phyloP scores from a whole-genome alignment of 2,888 invertebrate species.

The Labia minor region DNA sequence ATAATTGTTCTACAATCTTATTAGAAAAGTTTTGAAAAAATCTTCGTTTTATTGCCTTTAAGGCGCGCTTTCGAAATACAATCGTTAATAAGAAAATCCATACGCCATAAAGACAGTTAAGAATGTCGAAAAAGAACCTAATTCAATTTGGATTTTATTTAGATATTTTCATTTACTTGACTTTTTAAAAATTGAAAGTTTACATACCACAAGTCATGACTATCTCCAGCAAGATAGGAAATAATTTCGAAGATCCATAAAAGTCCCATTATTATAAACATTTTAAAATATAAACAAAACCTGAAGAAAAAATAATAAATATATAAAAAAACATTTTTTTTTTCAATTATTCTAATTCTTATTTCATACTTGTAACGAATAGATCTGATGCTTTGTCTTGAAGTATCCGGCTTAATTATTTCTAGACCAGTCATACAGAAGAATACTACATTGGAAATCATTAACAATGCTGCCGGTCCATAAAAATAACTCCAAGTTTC shows the following conservation, averaged over 20 bases:
- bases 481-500: conserved; percentile 57
- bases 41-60: conserved; percentile 32
- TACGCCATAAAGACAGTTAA: conserved; percentile 51
- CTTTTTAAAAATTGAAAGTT: too few species aligned
- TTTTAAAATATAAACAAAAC: conserved; percentile 42
- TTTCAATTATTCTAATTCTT: background rate
- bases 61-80: conserved; percentile 41
- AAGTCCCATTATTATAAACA: conserved; percentile 58
- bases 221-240: conserved; percentile 31
- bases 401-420: background rate
- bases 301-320: conserved; percentile 19
- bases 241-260: conserved; percentile 60
- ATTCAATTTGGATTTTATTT: conserved; percentile 26
- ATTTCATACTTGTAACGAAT: background rate
- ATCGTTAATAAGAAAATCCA: conserved; percentile 49
- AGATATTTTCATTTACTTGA: too few species aligned
- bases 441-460: conserved; percentile 46
- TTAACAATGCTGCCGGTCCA: conserved; percentile 50
- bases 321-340: too few species aligned
- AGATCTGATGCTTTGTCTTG: background rate
- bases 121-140: conserved; percentile 42
- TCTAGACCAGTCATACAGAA: conserved; percentile 43
- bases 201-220: conserved; percentile 25
- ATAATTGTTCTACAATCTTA: conserved; percentile 34
- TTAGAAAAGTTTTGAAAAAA: background rate